phyloP scores from a whole-genome alignment of 2,113 vertebrate species.

The Oreotrochilus melanogaster region DNA sequence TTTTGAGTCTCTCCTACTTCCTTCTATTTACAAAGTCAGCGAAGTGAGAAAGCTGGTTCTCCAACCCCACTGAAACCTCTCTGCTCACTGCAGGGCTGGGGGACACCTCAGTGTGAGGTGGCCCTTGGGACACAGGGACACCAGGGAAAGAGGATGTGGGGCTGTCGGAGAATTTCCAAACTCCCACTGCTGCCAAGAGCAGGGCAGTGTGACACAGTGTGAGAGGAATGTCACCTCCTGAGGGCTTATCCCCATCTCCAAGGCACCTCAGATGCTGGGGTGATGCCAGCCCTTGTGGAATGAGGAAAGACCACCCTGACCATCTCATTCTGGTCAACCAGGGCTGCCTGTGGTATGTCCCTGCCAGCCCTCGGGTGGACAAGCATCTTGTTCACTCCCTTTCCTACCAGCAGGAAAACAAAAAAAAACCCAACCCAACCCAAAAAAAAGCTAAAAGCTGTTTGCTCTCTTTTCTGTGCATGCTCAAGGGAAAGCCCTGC shows the following conservation, averaged over 20 bases:
- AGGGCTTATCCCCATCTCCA: background rate
- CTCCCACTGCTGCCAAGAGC: background rate
- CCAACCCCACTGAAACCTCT: background rate
- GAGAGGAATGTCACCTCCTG: background rate
- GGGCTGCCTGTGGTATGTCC: background rate
- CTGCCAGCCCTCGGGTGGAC: background rate
- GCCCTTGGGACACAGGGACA: accelerated
- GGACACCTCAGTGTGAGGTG: background rate
- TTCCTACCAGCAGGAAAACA: background rate
- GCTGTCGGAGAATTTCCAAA: background rate
- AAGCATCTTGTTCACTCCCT: background rate
- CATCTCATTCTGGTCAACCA: background rate
- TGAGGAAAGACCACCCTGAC: background rate
- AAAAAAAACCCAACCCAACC: accelerated
- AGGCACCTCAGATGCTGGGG: background rate
- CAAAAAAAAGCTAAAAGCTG: background rate
- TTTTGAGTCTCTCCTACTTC: constrained; percentile 46
- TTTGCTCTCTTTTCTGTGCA: background rate
- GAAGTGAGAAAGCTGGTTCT: background rate
- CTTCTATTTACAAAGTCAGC: constrained; percentile 38
- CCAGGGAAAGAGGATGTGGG: accelerated
- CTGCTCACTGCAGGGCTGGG: background rate
- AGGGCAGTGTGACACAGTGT: background rate
- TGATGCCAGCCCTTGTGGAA: background rate
- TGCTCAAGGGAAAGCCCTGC: background rate